Base-by-base conservation (phyloP, 2,113 vertebrate species). In the Podarcis raffonei region DNA sequence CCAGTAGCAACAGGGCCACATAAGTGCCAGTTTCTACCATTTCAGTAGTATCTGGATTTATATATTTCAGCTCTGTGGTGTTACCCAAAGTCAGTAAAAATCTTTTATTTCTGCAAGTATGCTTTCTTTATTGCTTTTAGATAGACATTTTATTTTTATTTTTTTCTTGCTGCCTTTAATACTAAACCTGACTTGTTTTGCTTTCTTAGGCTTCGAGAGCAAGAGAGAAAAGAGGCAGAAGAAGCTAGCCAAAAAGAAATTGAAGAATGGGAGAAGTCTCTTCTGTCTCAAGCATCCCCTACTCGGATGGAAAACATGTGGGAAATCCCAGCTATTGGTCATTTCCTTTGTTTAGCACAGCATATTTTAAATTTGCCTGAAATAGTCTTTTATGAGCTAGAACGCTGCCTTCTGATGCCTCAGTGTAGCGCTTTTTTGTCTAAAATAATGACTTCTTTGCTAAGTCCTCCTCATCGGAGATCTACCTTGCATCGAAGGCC, bases 341-440 rank as follows among this genome's bases (percentile, higher is more conserved):
- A 99, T 96, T 99, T 99, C 89, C 98, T 99, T 91, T 99, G 99
- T 95, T 98, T 99, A 94, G 98, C 99, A 76, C 99, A 99, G 92
- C 97, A 98, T 86, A 98, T 98, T 87, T 97, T 99, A 86, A 98
- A 98, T 95, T 98, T 99, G 89, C 99, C 99, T 27, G 99, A 99
- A 97, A 98, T 99, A 88, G 97, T 99, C 59, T 99, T 99, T 96
- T 99, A 98, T 85, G 99, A 99, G 94, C 96, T 99, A 91, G 99
- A 99, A 94, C 98, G 98, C 81, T 99, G 99, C 95, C 97, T 99
- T 94, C 95, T 99, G 76, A 99, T 99, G 98, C 98, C 99, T 84
- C 98, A 99, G 74, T 99, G 98, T 95, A 99, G 98, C 94, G 89
- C 94, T 83, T 98, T 99, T 94, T 95, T 99, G 77, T 98, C 98